Evolutionary conservation across 1,140 invertebrate genomes (phyloP).

Genomic region (Arctopsyche grandis): DNA sequence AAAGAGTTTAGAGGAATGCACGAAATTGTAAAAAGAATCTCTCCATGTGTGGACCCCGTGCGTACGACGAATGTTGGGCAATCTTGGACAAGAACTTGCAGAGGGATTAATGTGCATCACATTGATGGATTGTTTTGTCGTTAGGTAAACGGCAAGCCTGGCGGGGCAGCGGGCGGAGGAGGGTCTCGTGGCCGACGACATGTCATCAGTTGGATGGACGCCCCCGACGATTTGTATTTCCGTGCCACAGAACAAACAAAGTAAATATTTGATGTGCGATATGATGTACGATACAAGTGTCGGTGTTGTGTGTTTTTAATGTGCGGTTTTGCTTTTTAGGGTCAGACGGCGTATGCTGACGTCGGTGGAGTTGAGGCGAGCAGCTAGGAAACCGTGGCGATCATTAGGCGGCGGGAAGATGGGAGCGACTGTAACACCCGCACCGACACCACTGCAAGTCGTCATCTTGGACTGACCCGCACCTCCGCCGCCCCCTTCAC

Average conservation of each 20-base stretch:
- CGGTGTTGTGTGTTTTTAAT: slow-evolving; percentile 62
- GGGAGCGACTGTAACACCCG: slow-evolving; percentile 50
- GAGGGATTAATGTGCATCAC: too few relatives aligned
- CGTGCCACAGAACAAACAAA: slow-evolving; percentile 83
- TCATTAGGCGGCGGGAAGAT: slow-evolving; percentile 66
- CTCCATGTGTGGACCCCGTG: too few relatives aligned
- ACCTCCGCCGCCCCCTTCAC: slow-evolving; percentile 59
- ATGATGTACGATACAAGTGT: slow-evolving; percentile 76
- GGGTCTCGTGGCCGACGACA: slow-evolving; percentile 76
- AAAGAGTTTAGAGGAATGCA: too few relatives aligned
- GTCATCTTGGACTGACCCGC: slow-evolving; percentile 77
- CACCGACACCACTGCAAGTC: slow-evolving; percentile 67
- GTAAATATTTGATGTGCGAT: neutral
- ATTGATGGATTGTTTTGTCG: too few relatives aligned
- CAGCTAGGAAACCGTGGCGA: slow-evolving; percentile 92
- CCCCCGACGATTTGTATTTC: slow-evolving; percentile 97
- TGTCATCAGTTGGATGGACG: slow-evolving; percentile 97
- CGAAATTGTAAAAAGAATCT: too few relatives aligned
- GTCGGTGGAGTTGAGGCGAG: slow-evolving; percentile 82
- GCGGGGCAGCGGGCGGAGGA: slow-evolving; percentile 72
- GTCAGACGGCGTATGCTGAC: slow-evolving; percentile 84
- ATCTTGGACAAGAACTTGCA: too few relatives aligned
- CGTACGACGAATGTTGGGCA: too few relatives aligned
- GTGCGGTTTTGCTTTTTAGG: slow-evolving; percentile 71
- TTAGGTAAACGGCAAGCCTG: slow-evolving; percentile 77